A percentile compares a stretch with the other conserved stretches of the same genome.
These are phyloP conservation scores for Aldabrachelys gigantea DNA, from an alignment of 2,113 vertebrate species.

Conservation along the genomic window DNA sequence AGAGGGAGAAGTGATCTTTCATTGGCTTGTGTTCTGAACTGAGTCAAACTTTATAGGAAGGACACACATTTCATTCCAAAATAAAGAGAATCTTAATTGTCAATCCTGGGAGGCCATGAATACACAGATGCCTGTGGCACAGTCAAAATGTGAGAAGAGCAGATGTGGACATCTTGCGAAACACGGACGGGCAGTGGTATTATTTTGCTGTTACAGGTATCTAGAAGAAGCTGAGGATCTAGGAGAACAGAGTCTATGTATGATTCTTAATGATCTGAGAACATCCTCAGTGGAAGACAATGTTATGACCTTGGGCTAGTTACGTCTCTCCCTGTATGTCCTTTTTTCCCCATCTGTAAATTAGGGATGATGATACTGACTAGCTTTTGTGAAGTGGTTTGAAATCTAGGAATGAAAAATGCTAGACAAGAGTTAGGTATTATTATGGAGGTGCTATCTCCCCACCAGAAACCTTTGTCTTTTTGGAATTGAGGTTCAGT, in stretches of 20 bases:
- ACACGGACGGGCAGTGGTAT: background rate
- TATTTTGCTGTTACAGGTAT: constrained; percentile 19
- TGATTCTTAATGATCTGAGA: constrained; percentile 15
- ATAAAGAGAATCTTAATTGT: too few species aligned
- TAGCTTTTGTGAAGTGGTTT: too few species aligned
- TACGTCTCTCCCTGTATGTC: too few species aligned
- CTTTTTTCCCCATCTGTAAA: too few species aligned
- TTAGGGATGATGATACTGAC: too few species aligned
- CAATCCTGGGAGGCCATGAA: constrained; percentile 51
- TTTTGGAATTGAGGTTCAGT: background rate
- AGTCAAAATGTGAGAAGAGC: constrained; percentile 34
- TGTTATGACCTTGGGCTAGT: too few species aligned
- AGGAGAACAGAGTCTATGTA: background rate
- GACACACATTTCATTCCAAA: constrained; percentile 38
- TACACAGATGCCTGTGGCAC: constrained; percentile 56
- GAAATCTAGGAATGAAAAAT: too few species aligned
- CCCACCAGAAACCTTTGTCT: background rate
- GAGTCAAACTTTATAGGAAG: constrained; percentile 13
- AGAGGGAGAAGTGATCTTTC: constrained; percentile 43
- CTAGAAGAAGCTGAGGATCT: background rate
- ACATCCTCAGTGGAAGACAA: background rate
- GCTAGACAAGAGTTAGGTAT: background rate
- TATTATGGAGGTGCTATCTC: background rate
- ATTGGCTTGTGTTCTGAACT: too few species aligned
- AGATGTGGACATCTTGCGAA: background rate